Percentiles rank a stretch among this genome's conserved stretches.
phyloP scores from a whole-genome alignment of 2,888 invertebrate species.

The Phytoseiulus persimilis region DNA sequence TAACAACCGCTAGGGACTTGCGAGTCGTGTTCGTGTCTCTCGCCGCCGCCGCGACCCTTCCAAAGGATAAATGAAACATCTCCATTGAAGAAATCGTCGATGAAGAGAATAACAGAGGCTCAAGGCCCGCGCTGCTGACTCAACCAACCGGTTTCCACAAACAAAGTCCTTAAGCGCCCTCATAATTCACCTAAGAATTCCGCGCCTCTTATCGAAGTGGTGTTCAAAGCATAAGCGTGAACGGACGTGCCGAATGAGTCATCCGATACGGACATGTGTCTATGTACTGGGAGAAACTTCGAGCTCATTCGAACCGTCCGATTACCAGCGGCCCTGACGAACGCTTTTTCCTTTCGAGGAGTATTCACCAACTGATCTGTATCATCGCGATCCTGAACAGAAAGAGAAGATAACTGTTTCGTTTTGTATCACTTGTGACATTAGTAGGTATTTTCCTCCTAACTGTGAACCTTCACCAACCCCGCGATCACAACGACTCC shows the following conservation, averaged over 20 bases:
- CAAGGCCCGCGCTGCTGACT: background rate
- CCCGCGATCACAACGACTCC: background rate
- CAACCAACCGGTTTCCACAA: background rate
- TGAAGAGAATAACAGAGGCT: no score
- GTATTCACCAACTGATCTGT: background rate
- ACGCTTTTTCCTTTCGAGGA: background rate
- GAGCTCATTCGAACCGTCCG: background rate
- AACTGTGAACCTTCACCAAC: background rate
- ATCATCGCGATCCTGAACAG: background rate
- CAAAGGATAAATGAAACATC: background rate
- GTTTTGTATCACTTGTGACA: background rate
- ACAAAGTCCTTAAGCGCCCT: background rate
- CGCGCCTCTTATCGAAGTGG: background rate
- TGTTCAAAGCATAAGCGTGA: background rate
- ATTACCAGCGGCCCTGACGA: background rate
- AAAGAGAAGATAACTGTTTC: background rate
- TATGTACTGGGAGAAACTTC: background rate
- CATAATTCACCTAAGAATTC: background rate
- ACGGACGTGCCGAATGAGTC: background rate
- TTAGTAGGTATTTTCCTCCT: background rate
- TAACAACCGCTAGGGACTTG: background rate
- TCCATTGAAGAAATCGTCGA: background rate
- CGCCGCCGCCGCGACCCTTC: background rate
- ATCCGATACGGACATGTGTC: background rate
- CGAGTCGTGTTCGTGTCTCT: background rate